phyloP scores from a whole-genome alignment of 2,888 invertebrate genomes.

The Sesia bembeciformis region DNA sequence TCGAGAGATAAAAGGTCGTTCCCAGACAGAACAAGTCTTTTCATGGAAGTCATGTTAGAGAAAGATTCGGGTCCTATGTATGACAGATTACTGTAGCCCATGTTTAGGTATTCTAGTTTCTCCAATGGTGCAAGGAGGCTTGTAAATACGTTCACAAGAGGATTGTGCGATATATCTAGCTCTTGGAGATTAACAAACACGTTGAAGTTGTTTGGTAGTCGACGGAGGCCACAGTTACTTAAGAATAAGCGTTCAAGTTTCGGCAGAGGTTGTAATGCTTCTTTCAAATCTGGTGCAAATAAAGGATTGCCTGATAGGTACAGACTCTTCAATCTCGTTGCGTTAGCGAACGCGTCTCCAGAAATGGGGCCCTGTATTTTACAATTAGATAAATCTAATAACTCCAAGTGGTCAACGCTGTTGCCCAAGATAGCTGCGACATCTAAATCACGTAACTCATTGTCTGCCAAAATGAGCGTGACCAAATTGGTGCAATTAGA shows the following conservation, averaged over 20 bases:
- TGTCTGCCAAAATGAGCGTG: constrained; percentile 77
- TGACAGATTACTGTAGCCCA: constrained; percentile 82
- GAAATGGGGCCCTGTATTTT: constrained; percentile 78
- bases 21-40: constrained; percentile 78
- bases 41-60: constrained; percentile 79
- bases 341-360: constrained; percentile 80
- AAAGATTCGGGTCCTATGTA: constrained; percentile 78
- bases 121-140: constrained; percentile 77
- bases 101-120: constrained; percentile 79
- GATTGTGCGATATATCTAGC: constrained; percentile 81
- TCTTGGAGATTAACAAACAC: constrained; percentile 78
- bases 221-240: constrained; percentile 78
- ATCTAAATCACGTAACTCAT: constrained; percentile 77
- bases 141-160: constrained; percentile 79
- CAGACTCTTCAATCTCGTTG: constrained; percentile 77
- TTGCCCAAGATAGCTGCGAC: constrained; percentile 77
- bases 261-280: constrained; percentile 77
- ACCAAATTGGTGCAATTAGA: constrained; percentile 78
- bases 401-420: constrained; percentile 77
- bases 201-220: constrained; percentile 79
- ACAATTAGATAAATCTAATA: constrained; percentile 80
- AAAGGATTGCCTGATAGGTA: constrained; percentile 80
- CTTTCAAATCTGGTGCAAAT: constrained; percentile 79
- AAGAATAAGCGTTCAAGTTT: constrained; percentile 79
- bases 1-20: constrained; percentile 79